Evolutionary conservation across 2,888 invertebrate genomes (phyloP), one percentile per base, ranked within the genome.

Genomic region (Amphimallon solstitiale): DNA sequence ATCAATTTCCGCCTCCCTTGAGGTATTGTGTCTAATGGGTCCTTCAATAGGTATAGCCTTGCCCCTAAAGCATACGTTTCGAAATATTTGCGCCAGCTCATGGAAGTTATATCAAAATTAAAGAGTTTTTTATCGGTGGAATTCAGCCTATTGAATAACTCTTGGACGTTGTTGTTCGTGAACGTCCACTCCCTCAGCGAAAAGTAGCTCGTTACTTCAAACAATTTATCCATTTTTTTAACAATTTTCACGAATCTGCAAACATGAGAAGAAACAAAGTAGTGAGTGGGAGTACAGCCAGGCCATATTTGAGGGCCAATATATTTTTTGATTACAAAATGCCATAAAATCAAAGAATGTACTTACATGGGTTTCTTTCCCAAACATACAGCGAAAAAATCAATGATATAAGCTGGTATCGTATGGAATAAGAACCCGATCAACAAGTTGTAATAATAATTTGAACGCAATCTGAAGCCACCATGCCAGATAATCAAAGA

Each of bases 1-100:
- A 7, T 6, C 40, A 75, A 79, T 76, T 85, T 89, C 79, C 87
- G 88, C 70, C 85, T 86, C 70, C 90, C 92, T 74, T 88, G 86
- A 0, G 90, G 90, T 60, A 94, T 80, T 0, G 92, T 91, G 0
- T 90, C 89, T 1, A 91, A 78, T 15, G 92, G 90, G 77, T 95
- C 95, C 74, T 94, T 93, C 37, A 95, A 81, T 7, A 95, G 81
- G 78, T 92, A 94, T 0, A 90, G 85, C 70, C 94, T 86, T 46
- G 92, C 86, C 1, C 95, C 95, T 80, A 86, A 82, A 5, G 90
- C 83, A 74, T 92, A 92, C 46, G 84, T 86, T 67, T 86, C 84
- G 74, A 92, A 88, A 74, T 90, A 94, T 0, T 85, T 82, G 2
- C 90, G 88, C 95, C 95, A 96, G 43, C 91, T 86, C 74, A 95